Base-by-base conservation (phyloP, 92 coral and sea anemone genomes). In the Epizoanthus scotinus region DNA sequence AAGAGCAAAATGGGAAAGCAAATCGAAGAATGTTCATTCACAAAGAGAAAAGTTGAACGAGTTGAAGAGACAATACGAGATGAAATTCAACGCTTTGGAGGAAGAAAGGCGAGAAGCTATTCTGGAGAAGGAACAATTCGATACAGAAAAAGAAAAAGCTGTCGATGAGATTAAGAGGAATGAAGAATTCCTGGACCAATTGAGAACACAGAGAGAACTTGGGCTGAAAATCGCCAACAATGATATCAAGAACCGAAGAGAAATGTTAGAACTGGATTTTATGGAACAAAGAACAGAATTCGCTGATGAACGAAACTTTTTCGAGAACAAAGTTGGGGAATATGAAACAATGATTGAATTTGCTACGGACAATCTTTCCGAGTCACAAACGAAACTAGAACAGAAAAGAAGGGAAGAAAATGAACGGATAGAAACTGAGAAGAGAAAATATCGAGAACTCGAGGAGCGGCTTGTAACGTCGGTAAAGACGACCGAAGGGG, bases 321-420 rank as follows among this genome's bases (percentile, higher is more conserved):
- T 91, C 57, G 94, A 90, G 60, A 94, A 96, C 14, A 84, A 84
- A 56, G 83, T 93, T 38, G 69, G 65, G 58, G 94, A 94, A 26
- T 87, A 86, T 47, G 99, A 93, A 49, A 87, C 90, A 18, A 82
- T 84, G 69, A 82, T 93, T 85, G 96, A 96, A 63, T 83, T 91
- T 28, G 90, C 98, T 61, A 98, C 98, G 4, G 99, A 96, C 57
- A 86, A 87, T 40, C 78, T 96, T 3, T 93, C 98, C 15, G 98
- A 96, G 61, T 93, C 93, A 49, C 96, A 96, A 53, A 82, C 70
- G 38, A 66, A 86, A 24, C 54, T 93, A 31, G 97, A 88, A 49
- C 81, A 83, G n/a, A 91, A 85, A 64, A 87, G 94, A 0, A 84
- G 83, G 83, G 96, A 93, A 52, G 94, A 93, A 70, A 92, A 89